Percentiles rank a stretch among this genome's conserved stretches.
These are phyloP conservation scores for Anniella stebbinsi DNA, from an alignment of 2,797 vertebrate genomes.

Conservation along the genomic window DNA sequence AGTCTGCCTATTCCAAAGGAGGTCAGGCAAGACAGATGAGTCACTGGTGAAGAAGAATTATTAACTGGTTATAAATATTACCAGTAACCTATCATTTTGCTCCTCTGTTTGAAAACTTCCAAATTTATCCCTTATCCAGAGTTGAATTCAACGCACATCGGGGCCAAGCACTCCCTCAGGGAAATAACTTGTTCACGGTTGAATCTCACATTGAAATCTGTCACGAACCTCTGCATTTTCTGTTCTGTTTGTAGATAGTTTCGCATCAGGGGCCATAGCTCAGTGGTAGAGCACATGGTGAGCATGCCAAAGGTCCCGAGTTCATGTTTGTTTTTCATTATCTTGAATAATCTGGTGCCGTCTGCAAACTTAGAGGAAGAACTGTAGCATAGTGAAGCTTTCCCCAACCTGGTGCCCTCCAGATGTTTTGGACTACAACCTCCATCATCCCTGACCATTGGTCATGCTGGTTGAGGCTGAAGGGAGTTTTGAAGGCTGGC, in stretches of 20 bases:
- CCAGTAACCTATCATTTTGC: conserved; percentile 42
- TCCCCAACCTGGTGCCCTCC: no score
- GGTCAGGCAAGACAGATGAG: conserved; percentile 46
- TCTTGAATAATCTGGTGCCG: no score
- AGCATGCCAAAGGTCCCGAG: not conserved
- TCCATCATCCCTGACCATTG: no score
- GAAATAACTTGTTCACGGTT: not conserved
- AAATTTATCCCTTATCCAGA: conserved; percentile 21
- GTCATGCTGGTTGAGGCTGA: no score
- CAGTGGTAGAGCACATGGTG: not conserved
- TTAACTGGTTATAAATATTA: conserved; percentile 50
- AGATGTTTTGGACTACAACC: no score
- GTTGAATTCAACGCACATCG: conserved; percentile 47
- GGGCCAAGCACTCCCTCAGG: not conserved
- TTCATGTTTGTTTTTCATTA: no score
- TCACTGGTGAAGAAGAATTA: conserved; percentile 43
- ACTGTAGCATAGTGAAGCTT: no score
- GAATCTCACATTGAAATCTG: conserved; percentile 15
- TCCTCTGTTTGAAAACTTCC: conserved; percentile 47
- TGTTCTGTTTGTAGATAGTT: not conserved
- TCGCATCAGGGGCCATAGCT: not conserved
- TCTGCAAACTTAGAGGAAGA: no score
- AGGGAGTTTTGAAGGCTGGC: no score
- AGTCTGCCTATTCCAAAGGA: conserved; percentile 28
- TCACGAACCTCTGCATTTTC: not conserved